Evolutionary conservation across 2,888 invertebrate species (phyloP), one percentile per base, ranked within the genome.

Genomic region (Aporophyla nigra): DNA sequence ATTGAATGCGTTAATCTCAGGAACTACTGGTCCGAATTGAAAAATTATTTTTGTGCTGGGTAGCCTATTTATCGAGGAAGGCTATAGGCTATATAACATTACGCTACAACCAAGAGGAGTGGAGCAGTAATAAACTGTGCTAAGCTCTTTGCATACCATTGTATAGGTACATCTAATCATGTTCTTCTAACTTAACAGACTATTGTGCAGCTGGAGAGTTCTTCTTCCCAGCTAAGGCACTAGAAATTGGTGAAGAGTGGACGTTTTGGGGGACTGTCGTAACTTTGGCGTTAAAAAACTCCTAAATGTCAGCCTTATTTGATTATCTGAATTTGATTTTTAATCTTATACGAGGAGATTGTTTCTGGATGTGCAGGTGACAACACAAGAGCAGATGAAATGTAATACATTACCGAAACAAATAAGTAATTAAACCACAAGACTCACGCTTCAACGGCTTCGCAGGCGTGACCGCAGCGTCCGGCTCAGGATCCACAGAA

Each of bases 371-470:
- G 33, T 33, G 33, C 33, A 33, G 3, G 58, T 1, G 27, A 58
- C 9, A 27, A 58, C 58, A 58, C 27, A 27, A 58, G 27, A 27
- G 27, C 27, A 4, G 9, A 58, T 58, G 58, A 58, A 24, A 16
- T 27, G 7, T 27, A 16, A 7, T 16, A 7, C 2, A 21, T 33
- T 33, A 33, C 1, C 33, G 3, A 59, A 21, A 33, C 21, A 33
- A 59, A 10, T 21, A 61, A 24, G 5, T 33, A 59, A 59, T 9
- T 21, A 21, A 59, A 33, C 33, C 16, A 27, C 67, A 62, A 49
- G 49, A 93, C 96, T 94, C 86, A 96, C 96, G 96, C 88, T 96
- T 96, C 65, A 96, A 88, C 0, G 94, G 88, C 74, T 94, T 95
- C 2, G 89, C 77, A 10, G 90, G 88, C n/a, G 77, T 74, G 6